phyloP scores from a whole-genome alignment of 2,113 vertebrate species.

The Plotosus lineatus region DNA sequence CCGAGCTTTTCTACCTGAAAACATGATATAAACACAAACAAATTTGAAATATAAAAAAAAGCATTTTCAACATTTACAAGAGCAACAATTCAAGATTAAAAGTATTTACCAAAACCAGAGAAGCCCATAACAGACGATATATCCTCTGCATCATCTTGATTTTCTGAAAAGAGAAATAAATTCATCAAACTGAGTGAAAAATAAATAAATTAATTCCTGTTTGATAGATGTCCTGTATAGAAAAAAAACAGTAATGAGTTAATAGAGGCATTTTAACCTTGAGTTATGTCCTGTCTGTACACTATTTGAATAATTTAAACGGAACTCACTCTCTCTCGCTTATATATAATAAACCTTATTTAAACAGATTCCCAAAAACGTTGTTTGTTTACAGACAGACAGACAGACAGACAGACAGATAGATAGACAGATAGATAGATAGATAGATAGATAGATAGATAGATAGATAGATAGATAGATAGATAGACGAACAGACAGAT shows the following conservation, averaged over 20 bases:
- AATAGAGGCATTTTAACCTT: not conserved
- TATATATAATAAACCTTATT: no score
- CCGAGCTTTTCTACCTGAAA: slow-evolving; percentile 90
- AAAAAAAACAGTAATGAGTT: not conserved
- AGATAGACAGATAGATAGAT: not conserved
- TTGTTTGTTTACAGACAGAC: not conserved
- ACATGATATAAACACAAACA: not conserved
- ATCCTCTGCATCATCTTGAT: slow-evolving; percentile 60
- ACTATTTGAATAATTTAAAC: no score
- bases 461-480: not conserved
- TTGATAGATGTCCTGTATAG: not conserved
- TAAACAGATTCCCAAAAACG: no score
- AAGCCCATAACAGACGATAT: slow-evolving; percentile 77
- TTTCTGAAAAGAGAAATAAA: slow-evolving; percentile 14
- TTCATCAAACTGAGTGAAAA: not conserved
- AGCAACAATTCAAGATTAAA: not conserved
- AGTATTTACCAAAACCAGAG: slow-evolving; percentile 74
- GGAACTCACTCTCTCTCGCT: no score
- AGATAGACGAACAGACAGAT: not conserved
- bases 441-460: not conserved
- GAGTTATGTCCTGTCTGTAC: not conserved
- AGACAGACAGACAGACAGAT: not conserved
- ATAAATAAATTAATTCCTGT: not conserved
- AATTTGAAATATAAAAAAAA: not conserved
- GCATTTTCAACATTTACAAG: no score